phyloP scores from a whole-genome alignment of 2,797 vertebrate species.

The Macrochelys suwanniensis region DNA sequence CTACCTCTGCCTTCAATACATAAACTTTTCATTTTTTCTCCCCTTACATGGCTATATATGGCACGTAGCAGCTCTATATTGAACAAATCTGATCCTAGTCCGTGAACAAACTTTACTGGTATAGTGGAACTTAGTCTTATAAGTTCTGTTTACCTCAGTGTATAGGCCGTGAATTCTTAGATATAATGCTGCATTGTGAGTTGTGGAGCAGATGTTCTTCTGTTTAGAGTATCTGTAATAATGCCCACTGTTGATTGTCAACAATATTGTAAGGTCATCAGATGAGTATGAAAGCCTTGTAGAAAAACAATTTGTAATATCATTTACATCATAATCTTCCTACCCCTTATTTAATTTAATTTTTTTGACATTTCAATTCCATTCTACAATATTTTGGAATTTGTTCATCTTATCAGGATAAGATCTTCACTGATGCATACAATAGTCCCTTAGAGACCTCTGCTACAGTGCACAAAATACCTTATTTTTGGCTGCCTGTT shows the following conservation, averaged over 20 bases:
- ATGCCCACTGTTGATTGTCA: neutral
- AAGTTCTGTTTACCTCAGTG: neutral
- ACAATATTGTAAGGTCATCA: neutral
- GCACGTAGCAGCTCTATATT: neutral
- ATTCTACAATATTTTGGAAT: rapidly evolving
- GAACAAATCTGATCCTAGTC: neutral
- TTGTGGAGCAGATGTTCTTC: neutral
- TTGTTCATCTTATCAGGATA: neutral
- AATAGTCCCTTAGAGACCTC: neutral
- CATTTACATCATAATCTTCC: neutral
- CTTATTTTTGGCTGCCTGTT: neutral
- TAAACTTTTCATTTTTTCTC: neutral
- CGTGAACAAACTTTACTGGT: neutral
- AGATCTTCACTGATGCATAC: neutral
- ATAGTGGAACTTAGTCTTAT: neutral
- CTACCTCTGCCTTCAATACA: neutral
- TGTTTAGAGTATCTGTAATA: neutral
- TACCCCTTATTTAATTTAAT: neutral
- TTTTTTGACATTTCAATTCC: neutral
- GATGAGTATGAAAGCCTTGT: neutral
- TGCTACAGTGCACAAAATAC: neutral
- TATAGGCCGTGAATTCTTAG: neutral
- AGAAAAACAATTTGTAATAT: neutral
- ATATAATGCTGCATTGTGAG: neutral
- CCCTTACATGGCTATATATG: neutral